Evolutionary conservation across 2,888 invertebrate species (phyloP), one percentile per base, ranked within the genome.

Genomic region (Eurytoma californica): DNA sequence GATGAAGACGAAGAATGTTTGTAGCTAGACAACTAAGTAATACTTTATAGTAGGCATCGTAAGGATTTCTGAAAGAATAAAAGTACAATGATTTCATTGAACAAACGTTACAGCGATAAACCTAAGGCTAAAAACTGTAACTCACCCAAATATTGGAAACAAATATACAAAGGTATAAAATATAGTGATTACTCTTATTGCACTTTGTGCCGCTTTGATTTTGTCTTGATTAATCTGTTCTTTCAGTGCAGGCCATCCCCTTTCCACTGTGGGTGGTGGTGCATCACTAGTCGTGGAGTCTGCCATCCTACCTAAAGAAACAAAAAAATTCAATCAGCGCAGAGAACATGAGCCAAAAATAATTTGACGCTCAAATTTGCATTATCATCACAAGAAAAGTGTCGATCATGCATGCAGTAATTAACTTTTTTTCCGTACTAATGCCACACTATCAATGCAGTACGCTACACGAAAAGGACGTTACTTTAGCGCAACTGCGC

Each of bases 11-110:
- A 72, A 99, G 92, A 0, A 98, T 98, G 85, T 97, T 98, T 4
- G 97, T 97, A 5, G 98, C 98, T 16, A 98, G 98, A 92, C 96
- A 97, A 72, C 96, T 96, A 83, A 98, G 92, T 82, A 99, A 92
- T 18, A 97, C 97, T 91, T 98, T 97, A 91, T 96, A 96, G 91
- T 97, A 98, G 66, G 95, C 94, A 88, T 95, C 96, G 86, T 94
- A 93, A 49, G 95, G 93, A 88, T 93, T 94, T 84, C 95, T 95
- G 85, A 86, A 92, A 82, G 84, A 84, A 84, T 53, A 70, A 28
- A 77, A 13, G 51, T 57, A 58, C 1, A 24, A n/a, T 47, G 51
- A 69, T 57, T 55, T 53, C 7, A 39, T 60, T 47, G 3, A 55
- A 69, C 9, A 55, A 57, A 79, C 77, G 53, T 14, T 28, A 79